A percentile compares a stretch with the other conserved stretches of the same genome.
These are phyloP conservation scores for Xestia sexstrigata DNA, from an alignment of 2,888 invertebrate species.

Conservation along the genomic window DNA sequence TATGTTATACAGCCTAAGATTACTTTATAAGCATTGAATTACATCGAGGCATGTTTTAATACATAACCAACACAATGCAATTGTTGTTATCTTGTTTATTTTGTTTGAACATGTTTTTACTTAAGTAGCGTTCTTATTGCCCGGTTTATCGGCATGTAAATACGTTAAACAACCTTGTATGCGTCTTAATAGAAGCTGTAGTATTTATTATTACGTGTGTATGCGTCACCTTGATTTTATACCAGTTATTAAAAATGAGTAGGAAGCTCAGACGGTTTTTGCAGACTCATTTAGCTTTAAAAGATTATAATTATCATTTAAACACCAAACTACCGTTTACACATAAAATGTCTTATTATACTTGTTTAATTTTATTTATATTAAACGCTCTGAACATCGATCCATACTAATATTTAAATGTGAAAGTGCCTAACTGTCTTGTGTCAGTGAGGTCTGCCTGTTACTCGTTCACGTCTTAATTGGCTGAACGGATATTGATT, in stretches of 20 bases:
- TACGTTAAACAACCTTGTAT: constrained; percentile 50
- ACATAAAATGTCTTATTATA: not conserved
- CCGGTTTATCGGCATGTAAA: constrained; percentile 53
- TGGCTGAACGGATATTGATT: not conserved
- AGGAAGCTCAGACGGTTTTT: constrained; percentile 21
- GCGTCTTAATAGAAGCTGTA: constrained; percentile 33
- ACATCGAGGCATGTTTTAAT: not conserved
- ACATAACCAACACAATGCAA: constrained; percentile 18
- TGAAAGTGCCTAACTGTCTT: not conserved
- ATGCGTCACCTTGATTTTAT: constrained; percentile 42
- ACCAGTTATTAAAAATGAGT: constrained; percentile 34
- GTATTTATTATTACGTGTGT: constrained; percentile 8
- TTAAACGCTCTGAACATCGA: not conserved
- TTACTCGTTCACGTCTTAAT: no score
- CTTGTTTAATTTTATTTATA: no score
- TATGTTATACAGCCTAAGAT: constrained; percentile 3
- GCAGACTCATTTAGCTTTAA: constrained; percentile 1
- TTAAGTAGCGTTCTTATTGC: constrained; percentile 55
- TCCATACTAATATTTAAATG: not conserved
- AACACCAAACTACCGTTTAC: not conserved
- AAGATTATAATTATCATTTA: not conserved
- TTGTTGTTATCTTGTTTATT: constrained; percentile 48
- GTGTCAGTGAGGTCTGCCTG: not conserved
- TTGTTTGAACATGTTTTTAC: constrained; percentile 54
- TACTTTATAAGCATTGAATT: constrained; percentile 27